Base-by-base conservation (phyloP, 2,888 invertebrate genomes). In the Eudemis profundana region DNA sequence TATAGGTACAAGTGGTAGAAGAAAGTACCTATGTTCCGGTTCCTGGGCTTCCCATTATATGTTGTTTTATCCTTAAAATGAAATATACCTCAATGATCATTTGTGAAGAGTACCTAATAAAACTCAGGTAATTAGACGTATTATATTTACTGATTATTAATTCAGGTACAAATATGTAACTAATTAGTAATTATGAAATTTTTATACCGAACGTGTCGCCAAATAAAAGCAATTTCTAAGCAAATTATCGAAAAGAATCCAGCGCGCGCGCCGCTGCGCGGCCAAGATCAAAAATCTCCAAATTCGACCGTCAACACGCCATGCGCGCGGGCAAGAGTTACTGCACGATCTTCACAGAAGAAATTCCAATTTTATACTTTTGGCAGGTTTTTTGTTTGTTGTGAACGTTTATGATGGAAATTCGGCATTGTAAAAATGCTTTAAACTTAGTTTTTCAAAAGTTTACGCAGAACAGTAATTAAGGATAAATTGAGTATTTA, bases 191-290 rank as follows among this genome's bases (percentile, higher is more conserved):
- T 67, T 63, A 67, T 62, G n/a, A 57, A 67, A 57, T 67, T 67
- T 63, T 63, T 63, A 33, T 67, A 49, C 63, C 57, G 53, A 54
- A 66, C 64, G 66, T 66, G 69, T 67, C 47, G 33, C 50, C 68
- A 70, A 76, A 75, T 79, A 81, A 78, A 73, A 70, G 73, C 68
- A 67, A 72, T 70, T 70, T 82, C 82, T 80, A 79, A 82, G 78
- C 78, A 78, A 85, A 85, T 85, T 82, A 83, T 79, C 74, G 78
- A 73, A 78, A 82, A 78, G 78, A 77, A 82, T 82, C 69, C 75
- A 36, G 74, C 71, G 79, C 74, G 79, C 78, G 78, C 82, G 78
- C 56, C 73, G 70, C 71, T 78, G 77, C 77, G 75, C 68, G 69
- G 76, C 76, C 77, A 23, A 21, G 59, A 46, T 47, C 62, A 50